Conservation (phyloP, 2,797 vertebrate species). For the Neostethus bicornis region DNA sequence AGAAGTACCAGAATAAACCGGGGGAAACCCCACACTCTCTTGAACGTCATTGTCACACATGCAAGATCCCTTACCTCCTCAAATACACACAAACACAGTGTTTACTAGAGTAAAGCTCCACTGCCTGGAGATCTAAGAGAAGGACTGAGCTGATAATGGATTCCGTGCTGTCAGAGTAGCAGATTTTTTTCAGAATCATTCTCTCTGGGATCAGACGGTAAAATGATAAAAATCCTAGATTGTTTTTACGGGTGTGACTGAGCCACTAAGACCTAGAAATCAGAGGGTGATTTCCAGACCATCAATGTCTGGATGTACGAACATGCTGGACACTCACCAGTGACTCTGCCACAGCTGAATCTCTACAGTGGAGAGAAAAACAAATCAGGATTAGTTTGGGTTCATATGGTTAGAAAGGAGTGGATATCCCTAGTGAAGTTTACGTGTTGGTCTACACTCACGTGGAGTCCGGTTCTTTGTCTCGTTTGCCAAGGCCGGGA, state of each 20-base stretch:
- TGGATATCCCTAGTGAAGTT: background rate
- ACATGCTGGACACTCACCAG: conserved; percentile 69
- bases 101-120: background rate
- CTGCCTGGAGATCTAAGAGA: conserved; percentile 6
- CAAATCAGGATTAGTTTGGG: background rate
- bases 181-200: too few species aligned
- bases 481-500: conserved; percentile 86
- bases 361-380: conserved; percentile 67
- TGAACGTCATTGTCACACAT: conserved; percentile 27
- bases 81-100: conserved; percentile 11
- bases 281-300: too few species aligned
- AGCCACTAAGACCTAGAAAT: too few species aligned
- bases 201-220: too few species aligned
- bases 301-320: too few species aligned
- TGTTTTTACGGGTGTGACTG: too few species aligned
- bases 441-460: conserved; percentile 66
- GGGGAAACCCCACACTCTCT: conserved; percentile 63
- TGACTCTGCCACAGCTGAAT: conserved; percentile 71
- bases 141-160: conserved; percentile 11
- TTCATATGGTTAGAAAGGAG: background rate
- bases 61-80: conserved; percentile 1
- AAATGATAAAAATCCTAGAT: too few species aligned
- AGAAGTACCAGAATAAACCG: conserved; percentile 64
- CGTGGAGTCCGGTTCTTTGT: conserved; percentile 87
- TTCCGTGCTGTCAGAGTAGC: conserved; percentile 4